Base-by-base conservation (phyloP, 2,113 vertebrate species). In the Verasper variegatus region DNA sequence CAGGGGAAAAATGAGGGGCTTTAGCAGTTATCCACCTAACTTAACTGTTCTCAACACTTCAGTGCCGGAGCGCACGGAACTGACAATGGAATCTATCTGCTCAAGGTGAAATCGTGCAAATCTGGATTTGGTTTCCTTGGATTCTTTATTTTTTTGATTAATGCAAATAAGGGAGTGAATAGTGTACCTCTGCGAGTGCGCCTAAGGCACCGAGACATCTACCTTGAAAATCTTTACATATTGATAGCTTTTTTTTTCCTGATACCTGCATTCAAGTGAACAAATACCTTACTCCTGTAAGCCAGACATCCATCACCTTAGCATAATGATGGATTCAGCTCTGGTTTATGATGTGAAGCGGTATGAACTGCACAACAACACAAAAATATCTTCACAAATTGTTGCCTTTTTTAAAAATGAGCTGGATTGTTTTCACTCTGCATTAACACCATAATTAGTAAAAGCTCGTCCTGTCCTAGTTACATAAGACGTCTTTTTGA, bases 401-500 rank as follows among this genome's bases (percentile, higher is more conserved):
- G 35, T 67, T 20, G 68, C 59, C 61, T 83, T 83, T 86, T 77
- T 86, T 60, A 8, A 88, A 8, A 88, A 90, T 77, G 63, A 56
- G 49, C 35, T 57, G 74, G 73, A 52, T 71, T 84, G 75, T 70
- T 84, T 84, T 60, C 40, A 3, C 66, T 56, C 17, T 71, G 74
- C 66, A 76, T 88, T 87, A 73, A 81, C 78, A 67, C 82, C 66
- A 71, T 91, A 90, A 92, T 90, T 90, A 92, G 82, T 72, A 74
- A 72, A 87, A 85, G 81, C 79, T 81, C 11, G 59, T 58, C 76
- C 84, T 84, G 86, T 79, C 88, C 91, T 80, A 81, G 88, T 91
- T 91, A 88, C 57, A 55, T 89, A 91, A 91, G 84, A 85, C 3
- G 17, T 42, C 67, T 84, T 88, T 86, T 82, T 86, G 75, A 89